Conservation (phyloP, 2,888 invertebrate species). For the Drosophila ustulata region DNA sequence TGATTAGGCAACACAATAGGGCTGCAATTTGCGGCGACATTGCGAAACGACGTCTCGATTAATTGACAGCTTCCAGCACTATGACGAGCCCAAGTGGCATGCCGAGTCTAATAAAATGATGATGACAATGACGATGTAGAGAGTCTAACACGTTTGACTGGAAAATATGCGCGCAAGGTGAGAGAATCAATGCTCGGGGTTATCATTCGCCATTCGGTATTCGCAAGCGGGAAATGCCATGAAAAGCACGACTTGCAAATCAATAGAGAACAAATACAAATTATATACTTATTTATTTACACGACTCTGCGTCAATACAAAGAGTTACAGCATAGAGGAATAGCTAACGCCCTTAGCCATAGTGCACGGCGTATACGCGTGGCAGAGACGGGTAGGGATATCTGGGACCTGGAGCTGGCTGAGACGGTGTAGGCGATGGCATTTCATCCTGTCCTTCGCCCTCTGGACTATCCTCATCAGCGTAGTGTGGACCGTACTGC, state of each 20-base stretch:
- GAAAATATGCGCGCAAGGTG: slow-evolving; percentile 34
- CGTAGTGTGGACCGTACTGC: too few relatives aligned
- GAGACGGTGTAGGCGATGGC: slow-evolving; percentile 8
- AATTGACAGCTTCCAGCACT: slow-evolving; percentile 27
- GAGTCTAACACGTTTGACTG: slow-evolving; percentile 42
- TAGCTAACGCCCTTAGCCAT: slow-evolving; percentile 48
- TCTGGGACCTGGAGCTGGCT: slow-evolving; percentile 25
- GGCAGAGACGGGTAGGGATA: slow-evolving; percentile 32
- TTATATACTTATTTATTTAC: slow-evolving; percentile 22
- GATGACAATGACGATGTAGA: slow-evolving; percentile 2
- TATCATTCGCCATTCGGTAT: slow-evolving; percentile 32
- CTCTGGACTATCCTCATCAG: too few relatives aligned
- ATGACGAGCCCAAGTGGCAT: slow-evolving; percentile 7
- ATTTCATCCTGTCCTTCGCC: slow-evolving; percentile 7
- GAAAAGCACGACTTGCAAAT: slow-evolving; percentile 23
- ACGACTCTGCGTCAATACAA: slow-evolving; percentile 19
- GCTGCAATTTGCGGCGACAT: slow-evolving; percentile 22
- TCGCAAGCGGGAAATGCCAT: slow-evolving; percentile 27
- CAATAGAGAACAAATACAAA: slow-evolving; percentile 21
- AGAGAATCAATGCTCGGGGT: slow-evolving; percentile 36
- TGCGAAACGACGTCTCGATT: slow-evolving; percentile 23
- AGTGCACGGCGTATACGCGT: slow-evolving; percentile 53
- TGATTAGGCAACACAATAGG: slow-evolving; percentile 31
- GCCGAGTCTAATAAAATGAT: not conserved
- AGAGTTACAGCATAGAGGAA: not conserved